Evolutionary conservation across 2,888 invertebrate genomes (phyloP).

Genomic region (Pyrochroa serraticornis): DNA sequence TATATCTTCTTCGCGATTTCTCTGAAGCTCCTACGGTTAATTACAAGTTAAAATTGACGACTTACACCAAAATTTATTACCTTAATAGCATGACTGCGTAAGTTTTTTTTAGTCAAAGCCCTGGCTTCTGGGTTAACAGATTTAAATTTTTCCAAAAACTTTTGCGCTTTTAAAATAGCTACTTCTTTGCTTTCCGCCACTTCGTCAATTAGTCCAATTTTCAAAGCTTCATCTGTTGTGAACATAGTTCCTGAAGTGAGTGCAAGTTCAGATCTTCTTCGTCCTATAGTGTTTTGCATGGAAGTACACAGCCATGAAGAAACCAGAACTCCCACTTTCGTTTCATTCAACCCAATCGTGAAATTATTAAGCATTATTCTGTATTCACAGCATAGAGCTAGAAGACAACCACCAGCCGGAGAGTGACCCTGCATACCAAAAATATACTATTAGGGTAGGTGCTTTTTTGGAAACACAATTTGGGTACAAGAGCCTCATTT

Average conservation of each 20-base stretch:
- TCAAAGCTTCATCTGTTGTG: constrained; percentile 75
- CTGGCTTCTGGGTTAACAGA: constrained; percentile 69
- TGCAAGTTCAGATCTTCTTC: constrained; percentile 76
- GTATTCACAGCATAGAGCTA: constrained; percentile 83
- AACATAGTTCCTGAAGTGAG: constrained; percentile 77
- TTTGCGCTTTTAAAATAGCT: constrained; percentile 68
- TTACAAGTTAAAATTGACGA: too few species aligned
- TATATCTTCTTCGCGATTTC: constrained; percentile 66
- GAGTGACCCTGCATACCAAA: constrained; percentile 70
- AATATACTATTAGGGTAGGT: background rate
- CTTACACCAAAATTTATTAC: constrained; percentile 43
- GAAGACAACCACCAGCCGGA: constrained; percentile 83
- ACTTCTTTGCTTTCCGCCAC: constrained; percentile 71
- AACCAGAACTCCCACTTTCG: constrained; percentile 81
- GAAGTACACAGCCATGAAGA: constrained; percentile 75
- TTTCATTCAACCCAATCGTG: constrained; percentile 87
- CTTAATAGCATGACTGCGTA: constrained; percentile 61
- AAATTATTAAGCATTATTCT: constrained; percentile 82
- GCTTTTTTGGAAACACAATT: too few species aligned
- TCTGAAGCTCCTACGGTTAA: constrained; percentile 40
- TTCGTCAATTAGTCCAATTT: constrained; percentile 79
- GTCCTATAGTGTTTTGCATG: constrained; percentile 69
- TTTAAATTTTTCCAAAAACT: constrained; percentile 69
- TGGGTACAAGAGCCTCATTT: too few species aligned
- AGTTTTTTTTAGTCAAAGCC: constrained; percentile 62